Conservation (phyloP, 2,888 invertebrate genomes). For the Rhagophthalmus giganteus region DNA sequence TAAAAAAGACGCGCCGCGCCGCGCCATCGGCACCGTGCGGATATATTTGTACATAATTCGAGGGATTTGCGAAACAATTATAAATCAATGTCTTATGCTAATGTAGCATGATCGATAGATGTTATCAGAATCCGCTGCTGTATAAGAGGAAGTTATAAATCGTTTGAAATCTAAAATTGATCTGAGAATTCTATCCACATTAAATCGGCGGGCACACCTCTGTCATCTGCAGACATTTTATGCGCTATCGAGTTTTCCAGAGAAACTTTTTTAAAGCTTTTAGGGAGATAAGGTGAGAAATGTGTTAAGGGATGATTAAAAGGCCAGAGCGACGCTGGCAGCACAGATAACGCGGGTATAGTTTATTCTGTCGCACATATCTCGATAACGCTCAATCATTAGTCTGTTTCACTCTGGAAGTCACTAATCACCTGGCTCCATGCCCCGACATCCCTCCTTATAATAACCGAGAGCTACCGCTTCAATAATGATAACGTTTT, state of each 20-base stretch:
- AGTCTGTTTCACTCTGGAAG: conserved; percentile 44
- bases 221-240: conserved; percentile 47
- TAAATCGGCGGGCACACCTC: conserved; percentile 52
- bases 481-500: conserved; percentile 49
- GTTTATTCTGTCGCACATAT: conserved; percentile 49
- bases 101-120: conserved; percentile 56
- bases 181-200: conserved; percentile 54
- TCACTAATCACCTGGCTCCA: conserved; percentile 51
- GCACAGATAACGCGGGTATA: conserved; percentile 49
- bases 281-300: conserved; percentile 47
- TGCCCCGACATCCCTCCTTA: conserved; percentile 38
- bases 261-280: conserved; percentile 39
- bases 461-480: conserved; percentile 40
- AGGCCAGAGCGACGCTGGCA: conserved; percentile 51
- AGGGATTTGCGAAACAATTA: too few species aligned
- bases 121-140: conserved; percentile 47
- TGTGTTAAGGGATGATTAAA: conserved; percentile 56
- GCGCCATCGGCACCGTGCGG: too few species aligned
- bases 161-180: conserved; percentile 57
- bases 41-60: too few species aligned
- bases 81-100: conserved; percentile 58
- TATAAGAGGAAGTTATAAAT: conserved; percentile 57
- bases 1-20: too few species aligned
- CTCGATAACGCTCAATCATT: conserved; percentile 53
- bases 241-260: conserved; percentile 39